Percentiles rank a stretch among this genome's conserved stretches.
Conservation (phyloP, 1,140 invertebrate species). For the Brachionus rotundiformis region DNA sequence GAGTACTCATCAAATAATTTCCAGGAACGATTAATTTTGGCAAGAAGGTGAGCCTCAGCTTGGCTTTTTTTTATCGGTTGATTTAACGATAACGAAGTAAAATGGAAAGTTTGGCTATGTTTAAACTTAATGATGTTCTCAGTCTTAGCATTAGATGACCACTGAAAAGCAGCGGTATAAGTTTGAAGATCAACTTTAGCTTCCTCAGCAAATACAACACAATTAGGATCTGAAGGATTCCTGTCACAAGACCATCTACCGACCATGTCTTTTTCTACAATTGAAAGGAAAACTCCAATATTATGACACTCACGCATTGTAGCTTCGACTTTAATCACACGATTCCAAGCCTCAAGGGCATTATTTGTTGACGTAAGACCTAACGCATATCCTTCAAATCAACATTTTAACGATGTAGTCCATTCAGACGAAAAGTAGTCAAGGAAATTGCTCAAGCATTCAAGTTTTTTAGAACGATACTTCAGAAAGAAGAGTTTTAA, state of each 20-base stretch:
- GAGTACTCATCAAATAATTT: too few relatives aligned
- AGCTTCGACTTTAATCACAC: slow-evolving; percentile 19
- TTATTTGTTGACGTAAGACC: slow-evolving; percentile 19
- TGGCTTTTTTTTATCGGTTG: too few relatives aligned
- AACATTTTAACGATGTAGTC: neutral
- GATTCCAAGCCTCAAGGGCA: slow-evolving; percentile 10
- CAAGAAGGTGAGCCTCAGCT: neutral
- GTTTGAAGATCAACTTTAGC: neutral
- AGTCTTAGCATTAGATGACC: too few relatives aligned
- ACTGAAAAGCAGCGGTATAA: neutral
- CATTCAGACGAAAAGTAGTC: neutral
- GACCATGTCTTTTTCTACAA: slow-evolving; percentile 27
- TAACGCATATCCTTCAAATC: slow-evolving; percentile 17
- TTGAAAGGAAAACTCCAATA: slow-evolving; percentile 3
- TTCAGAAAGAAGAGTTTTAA: neutral
- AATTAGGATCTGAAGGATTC: neutral
- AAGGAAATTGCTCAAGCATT: neutral
- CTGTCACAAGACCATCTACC: neutral
- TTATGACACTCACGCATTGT: slow-evolving; percentile 12
- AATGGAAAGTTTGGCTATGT: neutral
- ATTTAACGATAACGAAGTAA: neutral
- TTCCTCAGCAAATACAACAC: neutral
- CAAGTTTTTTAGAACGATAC: neutral
- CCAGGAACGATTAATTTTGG: too few relatives aligned
- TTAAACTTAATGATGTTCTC: too few relatives aligned